Base-by-base conservation (phyloP, 64 coral and sea anemone species). In the Pachyseris speciosa region DNA sequence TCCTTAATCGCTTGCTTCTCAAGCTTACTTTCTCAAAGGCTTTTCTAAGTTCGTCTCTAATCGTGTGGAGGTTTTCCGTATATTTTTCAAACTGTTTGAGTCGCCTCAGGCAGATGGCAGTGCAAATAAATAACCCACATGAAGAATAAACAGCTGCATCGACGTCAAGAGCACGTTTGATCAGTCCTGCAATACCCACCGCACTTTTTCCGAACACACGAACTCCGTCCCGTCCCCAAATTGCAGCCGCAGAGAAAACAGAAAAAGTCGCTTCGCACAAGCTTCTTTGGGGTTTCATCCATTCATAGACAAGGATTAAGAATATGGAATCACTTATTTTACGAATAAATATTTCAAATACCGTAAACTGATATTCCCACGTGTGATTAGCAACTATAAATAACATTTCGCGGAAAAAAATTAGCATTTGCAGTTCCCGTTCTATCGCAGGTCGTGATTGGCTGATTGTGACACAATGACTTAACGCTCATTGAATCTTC, bases 171-270 rank as follows among this genome's bases (percentile, higher is more conserved):
- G 75, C 87, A 69, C 20, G 20, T 44, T 22, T 68, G 13, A 80
- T 11, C n/a, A 90, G 60, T 13, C 60, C 67, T 20, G 63, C 20
- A 67, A 90, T 80, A 75, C 69, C 42, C 27, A 79, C 10, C 3
- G n/a, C 15, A 29, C 74, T 90, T 69, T 90, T 79, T 6, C 87
- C 74, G 52, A 90, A 90, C 40, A 90, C 27, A 67, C 77, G n/a
- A 12, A 80, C 39, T 74, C 49, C 41, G 32, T 67, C 30, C 49
- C 7, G n/a, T 65, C 47, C 50, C 51, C 20, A 67, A 10, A 15
- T 12, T 55, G 51, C 51, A 55, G 4, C 51, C 51, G 17, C 51
- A 55, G 20, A 55, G 51, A 19, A 55, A 55, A 55, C 51, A 55
- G 17, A 55, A 16, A 4, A 55, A 55, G 10, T 55, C 20, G 51